Evolutionary conservation across 1,140 invertebrate genomes (phyloP).

Genomic region (Conopomorpha cramerella): DNA sequence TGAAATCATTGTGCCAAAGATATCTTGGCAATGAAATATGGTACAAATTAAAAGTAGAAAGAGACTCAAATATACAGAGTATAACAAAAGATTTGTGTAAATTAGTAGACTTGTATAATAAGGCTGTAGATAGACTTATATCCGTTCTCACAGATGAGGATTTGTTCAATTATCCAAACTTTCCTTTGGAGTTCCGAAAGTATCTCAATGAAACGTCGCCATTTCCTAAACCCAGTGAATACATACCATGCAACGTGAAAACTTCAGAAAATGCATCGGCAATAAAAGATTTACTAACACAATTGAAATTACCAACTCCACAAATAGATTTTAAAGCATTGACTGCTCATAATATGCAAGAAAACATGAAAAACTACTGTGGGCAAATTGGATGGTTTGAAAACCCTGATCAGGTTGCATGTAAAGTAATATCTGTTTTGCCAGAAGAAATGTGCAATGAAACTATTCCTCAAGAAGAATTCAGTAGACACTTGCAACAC

Average conservation of each 20-base stretch:
- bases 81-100: conserved; percentile 62
- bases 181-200: conserved; percentile 44
- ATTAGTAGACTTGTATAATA: conserved; percentile 68
- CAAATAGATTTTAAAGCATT: conserved; percentile 17
- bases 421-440: conserved; percentile 39
- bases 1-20: conserved; percentile 61
- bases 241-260: conserved; percentile 37
- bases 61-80: conserved; percentile 47
- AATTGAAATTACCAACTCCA: conserved; percentile 34
- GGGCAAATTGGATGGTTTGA: conserved; percentile 47
- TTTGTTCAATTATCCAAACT: conserved; percentile 41
- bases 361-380: conserved; percentile 40
- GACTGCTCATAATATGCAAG: conserved; percentile 26
- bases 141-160: conserved; percentile 63
- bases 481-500: conserved; percentile 25
- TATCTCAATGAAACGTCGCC: conserved; percentile 31
- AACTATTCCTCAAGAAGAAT: conserved; percentile 23
- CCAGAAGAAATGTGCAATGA: conserved; percentile 29
- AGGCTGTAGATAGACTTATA: conserved; percentile 65
- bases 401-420: conserved; percentile 37
- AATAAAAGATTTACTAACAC: conserved; percentile 35
- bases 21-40: conserved; percentile 70
- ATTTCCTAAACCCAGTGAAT: conserved; percentile 53
- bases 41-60: conserved; percentile 59
- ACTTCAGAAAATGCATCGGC: conserved; percentile 26